phyloP scores from a whole-genome alignment of 2,113 vertebrate genomes.

The Onychostruthus taczanowskii region DNA sequence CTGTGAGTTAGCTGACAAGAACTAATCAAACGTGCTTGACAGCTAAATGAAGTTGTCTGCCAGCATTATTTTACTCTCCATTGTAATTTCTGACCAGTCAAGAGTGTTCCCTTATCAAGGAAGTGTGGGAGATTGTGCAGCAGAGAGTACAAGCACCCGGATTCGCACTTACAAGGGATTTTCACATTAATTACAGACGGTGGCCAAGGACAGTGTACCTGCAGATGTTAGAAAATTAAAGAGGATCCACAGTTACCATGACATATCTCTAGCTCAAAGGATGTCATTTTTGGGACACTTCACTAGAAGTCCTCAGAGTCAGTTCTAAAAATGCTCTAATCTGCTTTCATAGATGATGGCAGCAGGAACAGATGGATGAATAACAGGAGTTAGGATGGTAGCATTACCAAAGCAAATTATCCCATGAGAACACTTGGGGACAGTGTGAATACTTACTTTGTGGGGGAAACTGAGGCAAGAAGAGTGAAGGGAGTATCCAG shows the following conservation, averaged over 20 bases:
- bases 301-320: not conserved
- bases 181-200: conserved; percentile 1
- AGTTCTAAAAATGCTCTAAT: not conserved
- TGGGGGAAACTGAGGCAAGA: not conserved
- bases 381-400: not conserved
- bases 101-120: not conserved
- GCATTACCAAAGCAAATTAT: not conserved
- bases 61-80: not conserved
- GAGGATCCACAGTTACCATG: not conserved
- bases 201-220: not conserved
- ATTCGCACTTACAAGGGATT: not conserved
- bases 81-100: conserved; percentile 23
- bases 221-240: not conserved
- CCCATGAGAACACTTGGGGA: not conserved
- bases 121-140: not conserved
- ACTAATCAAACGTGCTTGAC: conserved; percentile 9
- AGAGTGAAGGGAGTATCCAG: not conserved
- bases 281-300: not conserved
- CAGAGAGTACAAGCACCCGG: not conserved
- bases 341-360: not conserved
- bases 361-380: not conserved
- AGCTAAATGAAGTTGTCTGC: conserved; percentile 46
- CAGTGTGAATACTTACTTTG: not conserved
- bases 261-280: not conserved
- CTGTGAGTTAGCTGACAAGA: conserved; percentile 27